Evolutionary conservation across 2,113 vertebrate species (phyloP).

Genomic region (Pseudorhombus dupliciocellatus): DNA sequence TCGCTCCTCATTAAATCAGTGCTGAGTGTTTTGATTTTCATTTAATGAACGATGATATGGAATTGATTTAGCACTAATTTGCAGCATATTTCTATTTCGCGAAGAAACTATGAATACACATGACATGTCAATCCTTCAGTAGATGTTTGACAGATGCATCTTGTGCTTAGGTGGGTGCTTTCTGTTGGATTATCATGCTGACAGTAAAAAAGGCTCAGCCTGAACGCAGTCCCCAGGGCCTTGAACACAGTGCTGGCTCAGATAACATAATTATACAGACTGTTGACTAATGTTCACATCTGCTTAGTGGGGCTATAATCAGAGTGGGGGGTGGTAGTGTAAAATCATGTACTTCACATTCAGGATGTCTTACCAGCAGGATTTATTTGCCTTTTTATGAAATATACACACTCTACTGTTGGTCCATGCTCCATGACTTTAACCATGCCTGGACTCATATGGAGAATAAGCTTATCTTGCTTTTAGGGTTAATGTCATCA

Average conservation of each 20-base stretch:
- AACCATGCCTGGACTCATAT: conserved; percentile 12
- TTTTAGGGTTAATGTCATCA: conserved; percentile 19
- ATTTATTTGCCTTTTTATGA: not conserved
- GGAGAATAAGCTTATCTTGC: conserved; percentile 30
- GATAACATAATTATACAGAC: conserved; percentile 58
- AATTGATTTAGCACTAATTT: conserved; percentile 28
- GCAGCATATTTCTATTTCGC: conserved; percentile 4
- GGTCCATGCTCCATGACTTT: not conserved
- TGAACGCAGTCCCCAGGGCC: conserved; percentile 27
- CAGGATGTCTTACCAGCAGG: conserved; percentile 6
- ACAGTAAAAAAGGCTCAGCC: conserved; percentile 18
- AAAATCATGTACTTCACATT: not conserved
- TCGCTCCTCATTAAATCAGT: conserved; percentile 14
- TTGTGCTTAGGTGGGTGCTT: conserved; percentile 34
- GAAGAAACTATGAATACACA: conserved; percentile 25
- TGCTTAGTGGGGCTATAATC: conserved; percentile 42
- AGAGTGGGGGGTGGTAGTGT: conserved; percentile 14
- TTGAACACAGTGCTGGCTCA: conserved; percentile 37
- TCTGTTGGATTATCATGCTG: conserved; percentile 45
- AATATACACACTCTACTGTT: conserved; percentile 1
- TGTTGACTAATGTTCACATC: conserved; percentile 65
- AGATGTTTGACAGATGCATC: conserved; percentile 24
- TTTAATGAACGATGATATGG: conserved; percentile 30
- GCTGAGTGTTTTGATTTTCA: conserved; percentile 20
- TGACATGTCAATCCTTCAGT: conserved; percentile 31